These are phyloP conservation scores for Odiellus spinosus DNA, from an alignment of 2,888 invertebrate species.

Conservation along the genomic window DNA sequence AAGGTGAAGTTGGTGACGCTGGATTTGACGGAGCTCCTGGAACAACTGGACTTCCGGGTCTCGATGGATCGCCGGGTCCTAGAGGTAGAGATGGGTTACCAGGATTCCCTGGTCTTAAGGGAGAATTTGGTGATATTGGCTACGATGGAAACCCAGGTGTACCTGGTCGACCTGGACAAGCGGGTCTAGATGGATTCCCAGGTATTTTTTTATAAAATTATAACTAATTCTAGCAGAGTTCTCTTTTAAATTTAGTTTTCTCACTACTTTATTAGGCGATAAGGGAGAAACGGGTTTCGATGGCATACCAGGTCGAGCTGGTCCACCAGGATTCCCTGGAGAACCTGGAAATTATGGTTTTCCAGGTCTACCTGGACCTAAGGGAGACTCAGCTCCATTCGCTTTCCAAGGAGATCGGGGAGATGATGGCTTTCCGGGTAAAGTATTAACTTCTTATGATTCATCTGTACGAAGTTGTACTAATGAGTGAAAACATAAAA, in stretches of 20 bases:
- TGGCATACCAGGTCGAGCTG: constrained; percentile 10
- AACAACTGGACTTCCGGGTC: constrained; percentile 11
- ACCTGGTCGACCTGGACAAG: constrained; percentile 7
- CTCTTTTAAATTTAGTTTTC: too few relatives aligned
- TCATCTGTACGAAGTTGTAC: too few relatives aligned
- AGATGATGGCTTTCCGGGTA: too few relatives aligned
- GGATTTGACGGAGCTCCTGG: constrained; percentile 28
- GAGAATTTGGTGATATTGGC: constrained; percentile 10
- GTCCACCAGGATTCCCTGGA: constrained; percentile 8
- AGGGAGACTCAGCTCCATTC: constrained; percentile 9
- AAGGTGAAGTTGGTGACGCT: constrained; percentile 49
- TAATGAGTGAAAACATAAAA: too few relatives aligned
- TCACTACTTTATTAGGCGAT: too few relatives aligned
- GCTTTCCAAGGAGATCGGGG: too few relatives aligned
- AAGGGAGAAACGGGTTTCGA: constrained; percentile 3
- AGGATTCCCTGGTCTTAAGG: not conserved
- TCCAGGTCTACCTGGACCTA: constrained; percentile 14
- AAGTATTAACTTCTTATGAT: too few relatives aligned
- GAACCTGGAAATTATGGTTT: constrained; percentile 9
- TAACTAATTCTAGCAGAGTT: too few relatives aligned
- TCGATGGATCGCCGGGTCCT: constrained; percentile 11
- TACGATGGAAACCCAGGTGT: constrained; percentile 6
- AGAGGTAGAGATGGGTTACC: not conserved
- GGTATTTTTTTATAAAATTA: too few relatives aligned
- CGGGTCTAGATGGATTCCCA: constrained; percentile 13